These are phyloP conservation scores for Galemys pyrenaicus DNA, from an alignment of 2,113 vertebrate genomes.

Conservation along the genomic window DNA sequence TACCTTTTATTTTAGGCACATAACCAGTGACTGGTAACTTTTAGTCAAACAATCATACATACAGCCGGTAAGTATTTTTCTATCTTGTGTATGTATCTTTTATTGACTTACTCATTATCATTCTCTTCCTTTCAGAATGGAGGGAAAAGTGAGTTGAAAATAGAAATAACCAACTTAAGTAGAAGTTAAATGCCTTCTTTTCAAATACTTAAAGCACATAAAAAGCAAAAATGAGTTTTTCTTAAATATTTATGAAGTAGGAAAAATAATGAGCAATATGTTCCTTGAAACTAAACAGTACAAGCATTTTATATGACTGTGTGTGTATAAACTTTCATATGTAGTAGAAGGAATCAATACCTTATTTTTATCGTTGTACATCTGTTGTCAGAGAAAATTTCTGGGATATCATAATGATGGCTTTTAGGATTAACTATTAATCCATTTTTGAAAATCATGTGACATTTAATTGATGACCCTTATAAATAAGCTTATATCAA, in stretches of 20 bases:
- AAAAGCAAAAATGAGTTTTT: slow-evolving; percentile 25
- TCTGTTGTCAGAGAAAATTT: not conserved
- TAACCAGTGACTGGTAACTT: slow-evolving; percentile 37
- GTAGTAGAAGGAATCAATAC: not conserved
- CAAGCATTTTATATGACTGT: not conserved
- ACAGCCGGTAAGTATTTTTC: slow-evolving; percentile 25
- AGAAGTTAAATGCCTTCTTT: not conserved
- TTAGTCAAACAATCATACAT: slow-evolving; percentile 7
- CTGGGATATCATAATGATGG: not conserved
- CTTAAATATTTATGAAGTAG: slow-evolving; percentile 14
- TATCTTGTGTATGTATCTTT: not conserved
- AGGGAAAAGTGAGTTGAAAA: slow-evolving; percentile 18
- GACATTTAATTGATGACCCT: not conserved
- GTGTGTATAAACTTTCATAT: not conserved
- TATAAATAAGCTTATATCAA: not conserved
- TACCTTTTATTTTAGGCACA: slow-evolving; percentile 48
- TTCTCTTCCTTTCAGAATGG: not conserved
- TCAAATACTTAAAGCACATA: not conserved
- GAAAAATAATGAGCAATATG: not conserved
- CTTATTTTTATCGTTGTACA: not conserved
- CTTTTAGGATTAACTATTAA: not conserved
- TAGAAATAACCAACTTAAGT: not conserved
- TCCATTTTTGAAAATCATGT: not conserved
- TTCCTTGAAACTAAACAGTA: not conserved
- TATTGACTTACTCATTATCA: not conserved